Evolutionary conservation across 2,797 vertebrate genomes (phyloP).

Genomic region (Danio albolineatus): DNA sequence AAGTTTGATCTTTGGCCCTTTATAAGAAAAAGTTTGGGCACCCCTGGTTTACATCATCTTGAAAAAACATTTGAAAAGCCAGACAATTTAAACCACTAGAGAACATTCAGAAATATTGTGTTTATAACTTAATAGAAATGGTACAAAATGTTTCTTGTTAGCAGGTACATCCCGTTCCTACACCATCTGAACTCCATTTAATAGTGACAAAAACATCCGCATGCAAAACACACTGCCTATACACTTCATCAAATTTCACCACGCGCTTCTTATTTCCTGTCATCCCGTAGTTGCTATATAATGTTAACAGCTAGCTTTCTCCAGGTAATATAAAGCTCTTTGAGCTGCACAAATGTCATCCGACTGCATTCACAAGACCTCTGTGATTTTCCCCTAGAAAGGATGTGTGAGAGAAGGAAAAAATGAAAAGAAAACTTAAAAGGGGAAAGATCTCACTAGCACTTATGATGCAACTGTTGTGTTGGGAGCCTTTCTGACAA

Average conservation of each 20-base stretch:
- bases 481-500: conserved; percentile 8
- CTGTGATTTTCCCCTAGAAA: neutral
- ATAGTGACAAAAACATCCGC: neutral
- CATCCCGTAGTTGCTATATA: neutral
- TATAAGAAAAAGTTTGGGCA: no score
- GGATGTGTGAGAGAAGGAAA: neutral
- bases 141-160: neutral
- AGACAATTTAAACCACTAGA: no score
- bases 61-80: no score
- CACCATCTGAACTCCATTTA: neutral
- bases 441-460: neutral
- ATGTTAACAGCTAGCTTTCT: conserved; percentile 13
- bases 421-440: neutral
- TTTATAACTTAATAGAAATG: no score
- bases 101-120: no score
- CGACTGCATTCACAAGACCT: conserved; percentile 14
- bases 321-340: conserved; percentile 8
- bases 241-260: conserved; percentile 1
- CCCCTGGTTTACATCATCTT: no score
- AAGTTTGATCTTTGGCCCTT: no score
- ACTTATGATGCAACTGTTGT: conserved; percentile 24
- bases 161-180: neutral
- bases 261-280: neutral
- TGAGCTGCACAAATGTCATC: conserved; percentile 2
- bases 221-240: neutral